These are phyloP conservation scores for Congeria kusceri DNA, from an alignment of 2,888 invertebrate species.

Conservation along the genomic window DNA sequence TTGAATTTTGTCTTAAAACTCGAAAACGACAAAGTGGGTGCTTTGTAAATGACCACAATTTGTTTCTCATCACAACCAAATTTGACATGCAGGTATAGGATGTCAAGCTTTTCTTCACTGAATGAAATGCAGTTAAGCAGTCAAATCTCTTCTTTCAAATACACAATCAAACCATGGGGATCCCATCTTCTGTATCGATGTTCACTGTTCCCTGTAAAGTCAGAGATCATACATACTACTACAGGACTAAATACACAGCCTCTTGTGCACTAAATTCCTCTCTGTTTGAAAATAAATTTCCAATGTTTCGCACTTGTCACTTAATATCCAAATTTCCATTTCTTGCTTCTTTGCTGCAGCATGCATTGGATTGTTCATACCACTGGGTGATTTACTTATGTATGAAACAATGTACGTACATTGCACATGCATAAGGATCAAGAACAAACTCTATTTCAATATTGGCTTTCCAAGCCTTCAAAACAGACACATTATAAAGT, in stretches of 20 bases:
- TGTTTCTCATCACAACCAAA: too few species aligned
- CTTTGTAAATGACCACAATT: too few species aligned
- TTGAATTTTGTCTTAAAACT: too few species aligned
- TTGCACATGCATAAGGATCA: slow-evolving; percentile 14
- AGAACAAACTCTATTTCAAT: slow-evolving; percentile 43
- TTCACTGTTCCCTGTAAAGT: too few species aligned
- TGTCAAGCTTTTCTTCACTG: too few species aligned
- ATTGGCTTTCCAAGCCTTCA: slow-evolving; percentile 50
- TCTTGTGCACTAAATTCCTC: slow-evolving; percentile 65
- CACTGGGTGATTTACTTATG: slow-evolving; percentile 56
- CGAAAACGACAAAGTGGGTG: too few species aligned
- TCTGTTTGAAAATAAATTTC: slow-evolving; percentile 57
- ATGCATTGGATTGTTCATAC: slow-evolving; percentile 47
- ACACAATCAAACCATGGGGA: too few species aligned
- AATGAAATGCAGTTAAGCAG: too few species aligned
- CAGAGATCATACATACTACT: too few species aligned
- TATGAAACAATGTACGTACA: slow-evolving; percentile 61
- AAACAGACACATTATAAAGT: slow-evolving; percentile 38
- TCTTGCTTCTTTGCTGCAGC: slow-evolving; percentile 58
- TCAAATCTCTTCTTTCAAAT: too few species aligned
- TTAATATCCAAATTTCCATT: slow-evolving; percentile 55
- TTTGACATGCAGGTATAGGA: too few species aligned
- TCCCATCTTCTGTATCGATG: too few species aligned
- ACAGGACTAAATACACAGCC: slow-evolving; percentile 60
- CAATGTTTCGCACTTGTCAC: slow-evolving; percentile 53